Evolutionary conservation across 2,113 vertebrate species (phyloP), one percentile per base, ranked within the genome.

Genomic region (Colaptes auratus): DNA sequence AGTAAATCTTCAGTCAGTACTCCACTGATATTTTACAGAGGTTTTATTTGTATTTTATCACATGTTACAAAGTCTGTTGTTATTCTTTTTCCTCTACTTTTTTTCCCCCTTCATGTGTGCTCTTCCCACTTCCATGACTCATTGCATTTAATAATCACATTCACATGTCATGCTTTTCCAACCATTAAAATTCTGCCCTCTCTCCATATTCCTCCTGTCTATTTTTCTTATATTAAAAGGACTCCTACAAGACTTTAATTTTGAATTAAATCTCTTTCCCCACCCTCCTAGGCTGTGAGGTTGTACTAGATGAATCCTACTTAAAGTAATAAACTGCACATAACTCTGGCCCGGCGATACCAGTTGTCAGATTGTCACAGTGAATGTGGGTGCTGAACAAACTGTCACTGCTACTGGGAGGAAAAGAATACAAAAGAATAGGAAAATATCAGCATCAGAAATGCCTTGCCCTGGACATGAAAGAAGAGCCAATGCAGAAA

Each of bases 301-400:
- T 65, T 96, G 95, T 97, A 96, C 97, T 97, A 97, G 97, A 97
- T 88, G 97, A 96, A 97, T 95, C 93, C 90, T 92, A 94, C 95
- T 96, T 94, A 97, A 97, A 96, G 96, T 97, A 97, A 97, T 96
- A 98, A 96, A 97, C 73, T 76, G 91, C 76, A 97, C 86, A 93
- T 97, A 95, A 88, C 96, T 96, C 65, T 82, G 85, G 72, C 75
- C 89, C 91, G 95, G 91, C 96, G 92, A 90, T 96, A 97, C 71
- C 90, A 82, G 93, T 96, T 97, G 89, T 97, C 96, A 97, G 91
- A 84, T 93, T 97, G 95, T 97, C 95, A 97, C 74, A 97, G 90
- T 33, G 77, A 96, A 96, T 96, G 82, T 93, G 92, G 96, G 90
- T 91, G 88, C 86, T 93, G 90, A 97, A 96, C 84, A 96, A 64